Percentiles rank a stretch among this genome's conserved stretches.
These are phyloP conservation scores for Gymnodraco acuticeps DNA, from an alignment of 2,797 vertebrate genomes.

Conservation along the genomic window DNA sequence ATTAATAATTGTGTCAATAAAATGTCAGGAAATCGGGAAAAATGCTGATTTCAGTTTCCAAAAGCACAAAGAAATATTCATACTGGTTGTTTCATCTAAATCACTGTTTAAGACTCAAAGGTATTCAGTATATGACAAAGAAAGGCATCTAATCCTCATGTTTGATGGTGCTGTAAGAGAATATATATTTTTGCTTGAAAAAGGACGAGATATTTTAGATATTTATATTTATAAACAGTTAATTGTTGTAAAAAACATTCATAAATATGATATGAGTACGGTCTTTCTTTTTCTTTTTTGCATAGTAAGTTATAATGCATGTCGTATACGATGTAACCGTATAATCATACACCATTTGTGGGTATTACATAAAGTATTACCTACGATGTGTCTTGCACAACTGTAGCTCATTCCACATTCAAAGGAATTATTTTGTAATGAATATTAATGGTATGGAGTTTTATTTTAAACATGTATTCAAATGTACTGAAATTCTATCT, in stretches of 20 bases:
- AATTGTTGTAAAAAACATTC: too few species aligned
- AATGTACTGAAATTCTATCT: slow-evolving; percentile 69
- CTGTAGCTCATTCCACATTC: slow-evolving; percentile 52
- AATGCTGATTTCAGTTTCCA: not conserved
- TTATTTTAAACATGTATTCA: slow-evolving; percentile 77
- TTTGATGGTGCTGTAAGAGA: not conserved
- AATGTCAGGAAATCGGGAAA: not conserved
- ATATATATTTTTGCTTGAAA: too few species aligned
- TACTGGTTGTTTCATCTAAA: not conserved
- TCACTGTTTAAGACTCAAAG: fast-evolving
- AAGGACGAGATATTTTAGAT: too few species aligned
- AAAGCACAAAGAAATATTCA: not conserved
- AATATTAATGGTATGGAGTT: slow-evolving; percentile 71
- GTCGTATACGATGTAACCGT: not conserved
- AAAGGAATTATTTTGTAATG: slow-evolving; percentile 66
- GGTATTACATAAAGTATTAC: not conserved
- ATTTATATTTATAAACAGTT: too few species aligned
- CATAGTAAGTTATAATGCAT: not conserved
- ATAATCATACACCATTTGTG: not conserved
- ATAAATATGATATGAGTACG: too few species aligned
- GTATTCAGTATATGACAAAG: not conserved
- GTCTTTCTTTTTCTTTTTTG: not conserved
- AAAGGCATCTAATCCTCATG: not conserved
- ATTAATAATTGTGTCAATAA: not conserved
- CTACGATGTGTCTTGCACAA: slow-evolving; percentile 4